These are phyloP conservation scores for Hypena proboscidalis DNA, from an alignment of 2,888 invertebrate species.

Conservation along the genomic window DNA sequence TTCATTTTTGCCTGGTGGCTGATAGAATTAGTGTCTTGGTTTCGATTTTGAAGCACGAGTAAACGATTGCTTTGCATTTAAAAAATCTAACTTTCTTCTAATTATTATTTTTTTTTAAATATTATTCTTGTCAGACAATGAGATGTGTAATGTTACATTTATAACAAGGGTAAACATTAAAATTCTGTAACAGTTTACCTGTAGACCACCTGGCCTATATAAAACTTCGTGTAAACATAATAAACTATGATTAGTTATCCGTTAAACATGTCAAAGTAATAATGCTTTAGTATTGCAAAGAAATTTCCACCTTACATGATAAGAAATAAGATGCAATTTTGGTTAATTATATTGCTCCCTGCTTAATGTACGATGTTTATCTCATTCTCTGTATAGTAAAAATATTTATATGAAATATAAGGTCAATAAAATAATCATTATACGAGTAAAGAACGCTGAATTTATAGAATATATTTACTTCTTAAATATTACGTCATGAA, in stretches of 20 bases:
- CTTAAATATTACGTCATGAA: too few species aligned
- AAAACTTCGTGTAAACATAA: slow-evolving; percentile 26
- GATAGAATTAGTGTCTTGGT: too few species aligned
- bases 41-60: not conserved
- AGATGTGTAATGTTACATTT: too few species aligned
- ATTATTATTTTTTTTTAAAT: too few species aligned
- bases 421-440: slow-evolving; percentile 15
- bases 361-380: slow-evolving; percentile 11
- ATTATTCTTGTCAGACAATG: too few species aligned
- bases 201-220: slow-evolving; percentile 19
- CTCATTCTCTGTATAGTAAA: slow-evolving; percentile 6
- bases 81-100: too few species aligned
- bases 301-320: not conserved
- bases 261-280: slow-evolving; percentile 21
- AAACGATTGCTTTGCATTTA: too few species aligned
- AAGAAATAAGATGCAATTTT: not conserved
- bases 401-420: slow-evolving; percentile 16
- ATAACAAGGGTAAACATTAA: too few species aligned
- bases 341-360: not conserved
- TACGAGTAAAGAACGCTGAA: slow-evolving; percentile 6
- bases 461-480: not conserved
- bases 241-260: slow-evolving; percentile 26
- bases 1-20: too few species aligned
- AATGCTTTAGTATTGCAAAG: not conserved
- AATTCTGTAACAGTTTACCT: slow-evolving; percentile 8